Evolutionary conservation across 2,113 vertebrate genomes (phyloP).

Genomic region (Muscicapa adusta): DNA sequence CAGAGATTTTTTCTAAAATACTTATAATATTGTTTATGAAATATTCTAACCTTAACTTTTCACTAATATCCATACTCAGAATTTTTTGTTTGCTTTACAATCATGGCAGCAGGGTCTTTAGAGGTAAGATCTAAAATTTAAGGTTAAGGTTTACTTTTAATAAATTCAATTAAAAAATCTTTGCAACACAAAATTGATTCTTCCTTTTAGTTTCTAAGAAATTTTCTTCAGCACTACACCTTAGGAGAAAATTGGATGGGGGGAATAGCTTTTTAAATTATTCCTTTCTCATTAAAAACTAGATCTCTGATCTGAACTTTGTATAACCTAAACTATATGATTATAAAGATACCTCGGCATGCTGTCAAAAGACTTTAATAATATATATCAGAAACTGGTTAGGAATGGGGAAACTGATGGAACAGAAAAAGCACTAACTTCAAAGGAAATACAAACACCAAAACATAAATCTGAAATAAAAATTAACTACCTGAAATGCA

Average conservation of each 20-base stretch:
- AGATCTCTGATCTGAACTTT: neutral
- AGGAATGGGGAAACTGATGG: neutral
- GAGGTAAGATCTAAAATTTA: neutral
- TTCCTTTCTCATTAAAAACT: neutral
- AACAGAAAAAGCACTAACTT: neutral
- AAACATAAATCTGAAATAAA: neutral
- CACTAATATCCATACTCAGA: neutral
- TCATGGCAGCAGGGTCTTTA: neutral
- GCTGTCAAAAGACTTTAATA: neutral
- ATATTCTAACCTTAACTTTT: neutral
- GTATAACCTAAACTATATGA: neutral
- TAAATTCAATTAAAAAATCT: neutral
- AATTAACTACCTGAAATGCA: neutral
- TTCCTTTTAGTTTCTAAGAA: neutral
- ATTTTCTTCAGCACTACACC: neutral
- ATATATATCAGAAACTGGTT: neutral
- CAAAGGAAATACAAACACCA: neutral
- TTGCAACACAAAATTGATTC: neutral
- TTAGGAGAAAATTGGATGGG: neutral
- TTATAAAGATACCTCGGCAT: neutral
- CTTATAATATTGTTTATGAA: fast-evolving
- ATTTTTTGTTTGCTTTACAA: neutral
- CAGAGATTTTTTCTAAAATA: neutral
- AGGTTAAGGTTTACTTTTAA: neutral
- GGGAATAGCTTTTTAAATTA: fast-evolving